Evolutionary conservation across 2,797 vertebrate species (phyloP).

Genomic region (Leptoclinus maculatus): DNA sequence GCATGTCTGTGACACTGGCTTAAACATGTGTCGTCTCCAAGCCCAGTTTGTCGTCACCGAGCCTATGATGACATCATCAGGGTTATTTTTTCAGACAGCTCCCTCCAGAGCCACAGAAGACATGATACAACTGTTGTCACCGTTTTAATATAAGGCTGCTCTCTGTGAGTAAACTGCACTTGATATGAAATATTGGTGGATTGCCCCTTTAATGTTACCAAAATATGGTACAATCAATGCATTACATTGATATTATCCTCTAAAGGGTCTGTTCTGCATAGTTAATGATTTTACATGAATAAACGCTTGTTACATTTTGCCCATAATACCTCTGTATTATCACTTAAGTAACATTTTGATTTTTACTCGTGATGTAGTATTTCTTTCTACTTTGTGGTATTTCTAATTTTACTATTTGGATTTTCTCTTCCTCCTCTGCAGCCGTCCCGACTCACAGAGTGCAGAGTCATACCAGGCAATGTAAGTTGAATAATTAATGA

Average conservation of each 20-base stretch:
- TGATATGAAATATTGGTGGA: neutral
- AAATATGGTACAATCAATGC: neutral
- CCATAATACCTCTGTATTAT: neutral
- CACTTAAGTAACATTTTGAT: neutral
- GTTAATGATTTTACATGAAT: neutral
- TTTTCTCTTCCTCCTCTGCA: neutral
- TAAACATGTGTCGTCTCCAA: neutral
- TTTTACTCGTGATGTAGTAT: neutral
- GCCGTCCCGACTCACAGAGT: slow-evolving; percentile 34
- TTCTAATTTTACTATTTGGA: neutral
- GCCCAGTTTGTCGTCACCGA: neutral
- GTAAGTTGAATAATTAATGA: slow-evolving; percentile 62
- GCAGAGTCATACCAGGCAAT: slow-evolving; percentile 37
- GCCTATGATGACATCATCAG: neutral
- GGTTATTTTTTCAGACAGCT: neutral
- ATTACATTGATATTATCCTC: neutral
- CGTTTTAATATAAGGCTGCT: neutral
- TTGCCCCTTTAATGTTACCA: neutral
- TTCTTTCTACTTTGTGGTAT: neutral
- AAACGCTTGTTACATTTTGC: neutral
- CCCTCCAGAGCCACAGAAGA: neutral
- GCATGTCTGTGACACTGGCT: neutral
- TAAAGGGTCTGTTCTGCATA: neutral
- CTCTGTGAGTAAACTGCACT: neutral
- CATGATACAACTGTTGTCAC: neutral